These are phyloP conservation scores for Sebastes hopkinsi DNA, from an alignment of 2,797 vertebrate species.

Conservation along the genomic window DNA sequence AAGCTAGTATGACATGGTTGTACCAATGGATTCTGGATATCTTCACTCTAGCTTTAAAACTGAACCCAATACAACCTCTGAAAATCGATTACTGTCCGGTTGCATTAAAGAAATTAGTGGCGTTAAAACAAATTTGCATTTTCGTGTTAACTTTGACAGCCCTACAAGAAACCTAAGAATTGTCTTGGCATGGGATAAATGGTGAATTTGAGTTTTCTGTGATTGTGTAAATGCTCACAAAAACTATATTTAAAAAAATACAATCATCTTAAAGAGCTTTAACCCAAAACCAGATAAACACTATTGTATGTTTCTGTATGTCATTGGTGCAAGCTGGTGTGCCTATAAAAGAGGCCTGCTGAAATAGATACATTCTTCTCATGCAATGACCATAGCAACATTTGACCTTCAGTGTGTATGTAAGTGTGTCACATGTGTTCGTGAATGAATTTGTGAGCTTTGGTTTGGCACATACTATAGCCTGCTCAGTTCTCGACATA, in stretches of 20 bases:
- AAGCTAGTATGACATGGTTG: no score
- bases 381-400: constrained; percentile 42
- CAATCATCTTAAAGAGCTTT: background rate
- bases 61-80: no score
- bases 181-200: background rate
- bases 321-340: background rate
- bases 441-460: constrained; percentile 30
- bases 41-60: background rate
- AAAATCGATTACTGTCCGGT: no score
- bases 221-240: background rate
- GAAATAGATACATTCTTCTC: constrained; percentile 60
- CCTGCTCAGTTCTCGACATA: constrained; percentile 19
- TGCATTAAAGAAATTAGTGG: no score
- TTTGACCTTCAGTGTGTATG: constrained; percentile 61
- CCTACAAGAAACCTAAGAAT: no score
- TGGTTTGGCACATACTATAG: constrained; percentile 27
- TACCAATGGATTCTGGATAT: no score
- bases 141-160: no score
- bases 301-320: background rate
- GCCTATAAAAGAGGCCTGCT: constrained; percentile 18
- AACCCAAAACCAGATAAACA: background rate
- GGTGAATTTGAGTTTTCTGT: background rate
- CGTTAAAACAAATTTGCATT: no score
- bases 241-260: background rate
- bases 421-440: constrained; percentile 34